Base-by-base conservation (phyloP, 1,140 invertebrate genomes). In the Drosophila pandora region DNA sequence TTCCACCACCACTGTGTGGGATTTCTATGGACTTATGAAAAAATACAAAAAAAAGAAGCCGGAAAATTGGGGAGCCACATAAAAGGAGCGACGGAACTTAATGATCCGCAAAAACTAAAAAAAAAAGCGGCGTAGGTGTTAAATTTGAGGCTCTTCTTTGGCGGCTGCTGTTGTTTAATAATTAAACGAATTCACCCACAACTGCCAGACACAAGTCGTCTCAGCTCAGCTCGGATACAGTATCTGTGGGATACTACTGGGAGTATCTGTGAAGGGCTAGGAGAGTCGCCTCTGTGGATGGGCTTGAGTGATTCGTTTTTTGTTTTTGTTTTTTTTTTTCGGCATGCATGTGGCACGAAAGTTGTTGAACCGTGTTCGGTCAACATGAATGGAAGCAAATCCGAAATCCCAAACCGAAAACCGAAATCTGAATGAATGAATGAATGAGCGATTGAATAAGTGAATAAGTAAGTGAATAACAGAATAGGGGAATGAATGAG, bases 171-270 rank as follows among this genome's bases (percentile, higher is more conserved):
- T 10, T 47, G 21, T 10, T 25, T 60, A 59, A 56, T 71, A 85
- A 81, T 80, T 78, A 77, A 81, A 58, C 54, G 55, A 69, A 77
- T 57, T 57, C 76, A 76, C 67, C 65, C 76, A 65, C 81, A 64
- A 78, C 13, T 43, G 13, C 12, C 12, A 5, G 13, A 13, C 25
- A 28, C 25, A 28, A 28, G 25, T 6, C 39, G n/a, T 1, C 17
- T 17, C 41, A 47, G 43, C 17, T 22, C 17, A 17, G 10, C 43
- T 22, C 41, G 4, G 41, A 45, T 8, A 21, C 8, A 21, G 41
- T 43, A 47, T 23, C 43, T 47, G 43, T 47, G 43, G 21, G 43
- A 47, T 47, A 47, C 43, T 22, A 17, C 17, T 17, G 17, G 17
- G 7, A 2, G 7, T 4, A 9, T 22, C 43, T 39, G 32, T 41